A percentile compares a stretch with the other conserved stretches of the same genome.
Evolutionary conservation across 2,113 vertebrate species (phyloP).

Genomic region (Eretmochelys imbricata): DNA sequence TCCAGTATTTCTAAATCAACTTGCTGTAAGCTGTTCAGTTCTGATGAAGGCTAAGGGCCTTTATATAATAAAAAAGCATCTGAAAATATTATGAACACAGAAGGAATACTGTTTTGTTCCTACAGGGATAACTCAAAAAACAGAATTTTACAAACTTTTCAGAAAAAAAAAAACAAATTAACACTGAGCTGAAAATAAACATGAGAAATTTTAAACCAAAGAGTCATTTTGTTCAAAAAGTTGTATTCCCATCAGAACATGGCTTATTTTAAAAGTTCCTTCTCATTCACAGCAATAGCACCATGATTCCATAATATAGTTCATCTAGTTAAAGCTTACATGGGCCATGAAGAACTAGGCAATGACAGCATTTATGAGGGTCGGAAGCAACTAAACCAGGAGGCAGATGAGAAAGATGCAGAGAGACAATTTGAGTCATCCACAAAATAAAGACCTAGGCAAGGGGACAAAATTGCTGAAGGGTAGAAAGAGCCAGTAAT

Average conservation of each 20-base stretch:
- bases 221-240: slow-evolving; percentile 58
- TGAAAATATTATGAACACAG: slow-evolving; percentile 46
- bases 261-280: slow-evolving; percentile 43
- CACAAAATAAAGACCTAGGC: slow-evolving; percentile 50
- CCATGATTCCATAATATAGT: neutral
- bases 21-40: slow-evolving; percentile 32
- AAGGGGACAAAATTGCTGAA: slow-evolving; percentile 62
- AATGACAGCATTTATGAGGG: slow-evolving; percentile 48
- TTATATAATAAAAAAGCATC: slow-evolving; percentile 47
- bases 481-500: slow-evolving; percentile 64
- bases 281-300: neutral
- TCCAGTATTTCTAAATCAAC: slow-evolving; percentile 49
- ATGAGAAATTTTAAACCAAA: slow-evolving; percentile 50
- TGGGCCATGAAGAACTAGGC: slow-evolving; percentile 16
- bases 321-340: slow-evolving; percentile 41
- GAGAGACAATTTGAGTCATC: slow-evolving; percentile 67
- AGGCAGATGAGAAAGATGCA: slow-evolving; percentile 67
- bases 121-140: neutral
- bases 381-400: slow-evolving; percentile 41
- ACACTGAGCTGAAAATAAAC: slow-evolving; percentile 37
- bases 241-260: slow-evolving; percentile 32
- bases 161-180: neutral
- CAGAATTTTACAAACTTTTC: neutral
- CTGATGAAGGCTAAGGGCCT: slow-evolving; percentile 40
- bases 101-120: slow-evolving; percentile 1